Percentiles rank a stretch among this genome's conserved stretches.
These are phyloP conservation scores for Ctenicera cuprea DNA, from an alignment of 2,888 invertebrate species.

Conservation along the genomic window DNA sequence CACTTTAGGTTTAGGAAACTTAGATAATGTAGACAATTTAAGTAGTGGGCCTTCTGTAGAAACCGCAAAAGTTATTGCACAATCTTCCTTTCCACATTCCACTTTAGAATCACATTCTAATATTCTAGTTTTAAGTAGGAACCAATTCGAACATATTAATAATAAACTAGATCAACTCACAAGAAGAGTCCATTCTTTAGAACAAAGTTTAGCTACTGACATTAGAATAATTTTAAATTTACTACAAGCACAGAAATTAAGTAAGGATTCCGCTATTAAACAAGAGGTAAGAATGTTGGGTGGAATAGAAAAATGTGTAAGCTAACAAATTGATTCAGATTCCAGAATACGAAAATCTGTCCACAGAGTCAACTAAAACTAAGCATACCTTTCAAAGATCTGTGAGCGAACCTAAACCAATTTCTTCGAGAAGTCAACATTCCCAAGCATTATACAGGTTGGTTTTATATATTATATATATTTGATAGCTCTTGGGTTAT, in stretches of 20 bases:
- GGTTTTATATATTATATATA: no score
- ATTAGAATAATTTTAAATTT: constrained; percentile 81
- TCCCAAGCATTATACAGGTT: constrained; percentile 72
- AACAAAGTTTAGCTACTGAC: constrained; percentile 83
- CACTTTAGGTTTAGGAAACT: constrained; percentile 48
- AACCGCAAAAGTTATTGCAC: constrained; percentile 48
- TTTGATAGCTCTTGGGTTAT: no score
- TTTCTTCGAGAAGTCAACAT: constrained; percentile 68
- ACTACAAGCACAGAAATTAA: constrained; percentile 61
- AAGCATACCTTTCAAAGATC: constrained; percentile 70
- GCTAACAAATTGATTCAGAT: constrained; percentile 59
- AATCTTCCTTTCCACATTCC: constrained; percentile 66
- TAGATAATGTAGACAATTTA: constrained; percentile 45
- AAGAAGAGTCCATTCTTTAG: constrained; percentile 82
- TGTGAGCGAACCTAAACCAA: constrained; percentile 72
- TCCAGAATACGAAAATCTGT: constrained; percentile 70
- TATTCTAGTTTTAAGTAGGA: constrained; percentile 68
- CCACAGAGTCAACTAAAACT: constrained; percentile 65
- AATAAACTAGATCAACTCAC: constrained; percentile 82
- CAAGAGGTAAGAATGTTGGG: constrained; percentile 42
- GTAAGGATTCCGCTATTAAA: constrained; percentile 47
- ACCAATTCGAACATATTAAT: constrained; percentile 75
- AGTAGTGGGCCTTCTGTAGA: constrained; percentile 47
- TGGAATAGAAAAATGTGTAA: neutral
- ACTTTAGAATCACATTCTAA: constrained; percentile 67